Evolutionary conservation across 2,888 invertebrate genomes (phyloP), one percentile per base, ranked within the genome.

Genomic region (Eledone cirrhosa): DNA sequence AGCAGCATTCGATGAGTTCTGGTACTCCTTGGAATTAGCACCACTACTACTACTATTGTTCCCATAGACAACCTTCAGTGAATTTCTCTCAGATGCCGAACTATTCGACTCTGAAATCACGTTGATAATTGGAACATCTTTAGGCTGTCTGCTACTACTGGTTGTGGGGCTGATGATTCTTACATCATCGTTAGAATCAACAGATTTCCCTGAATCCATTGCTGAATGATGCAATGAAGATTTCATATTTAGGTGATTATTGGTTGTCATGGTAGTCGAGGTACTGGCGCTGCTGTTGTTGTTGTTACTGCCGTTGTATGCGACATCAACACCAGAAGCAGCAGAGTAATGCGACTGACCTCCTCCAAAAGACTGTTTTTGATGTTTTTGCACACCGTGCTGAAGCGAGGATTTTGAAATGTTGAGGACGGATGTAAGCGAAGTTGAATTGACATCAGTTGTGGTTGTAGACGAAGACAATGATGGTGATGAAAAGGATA

Each of bases 91-190:
- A 41, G 41, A 41, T 41, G 41, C 5, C 11, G 41, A 41, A 11
- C 41, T 41, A 11, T 41, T 41, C 5, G 41, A 41, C 29, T 72
- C 72, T 13, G 72, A 72, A 24, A 72, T 72, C n/a, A 72, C 41
- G 72, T 72, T 72, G 33, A 72, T 72, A 31, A 72, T 41, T n/a
- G 72, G 72, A 31, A 72, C 72, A 41, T 72, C 72, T 72, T 72
- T 72, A 31, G 41, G n/a, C 13, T 31, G 41, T 24, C 72, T 31
- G 33, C 33, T 41, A n/a, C n/a, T n/a, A 13, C 41, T 72, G 22
- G 72, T 41, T 7, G 72, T 72, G 4, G 72, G n/a, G 13, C 72
- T 41, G 14, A 72, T 72, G 22, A 72, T 72, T 22, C 41, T 72
- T 4, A 72, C 72, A 22, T 72, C 72, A 22, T 72, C 72, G 19